Evolutionary conservation across 2,797 vertebrate genomes (phyloP).

Genomic region (Cynopterus sphinx): DNA sequence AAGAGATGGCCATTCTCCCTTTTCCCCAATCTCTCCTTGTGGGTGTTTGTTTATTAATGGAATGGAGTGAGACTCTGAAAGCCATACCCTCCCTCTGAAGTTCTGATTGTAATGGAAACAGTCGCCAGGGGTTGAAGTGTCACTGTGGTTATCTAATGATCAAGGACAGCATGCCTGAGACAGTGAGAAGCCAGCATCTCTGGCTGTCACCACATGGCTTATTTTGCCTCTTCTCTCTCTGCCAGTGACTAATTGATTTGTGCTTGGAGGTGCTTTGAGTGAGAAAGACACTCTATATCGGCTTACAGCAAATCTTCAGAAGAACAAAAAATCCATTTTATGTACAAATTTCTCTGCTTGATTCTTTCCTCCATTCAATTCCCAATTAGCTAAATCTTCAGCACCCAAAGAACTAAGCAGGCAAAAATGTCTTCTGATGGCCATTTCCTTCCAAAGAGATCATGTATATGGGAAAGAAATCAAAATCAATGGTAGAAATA

Average conservation of each 20-base stretch:
- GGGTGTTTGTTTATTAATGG: conserved; percentile 62
- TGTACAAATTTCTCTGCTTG: conserved; percentile 9
- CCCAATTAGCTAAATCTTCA: conserved; percentile 51
- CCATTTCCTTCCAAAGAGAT: background rate
- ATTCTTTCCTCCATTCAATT: conserved; percentile 43
- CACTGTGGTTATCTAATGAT: conserved; percentile 65
- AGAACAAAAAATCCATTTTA: conserved; percentile 32
- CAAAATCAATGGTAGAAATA: background rate
- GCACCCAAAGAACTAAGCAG: conserved; percentile 8
- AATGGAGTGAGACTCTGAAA: conserved; percentile 11
- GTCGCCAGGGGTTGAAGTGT: conserved; percentile 47
- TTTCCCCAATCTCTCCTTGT: background rate
- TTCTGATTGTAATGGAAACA: conserved; percentile 61
- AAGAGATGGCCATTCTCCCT: conserved; percentile 39
- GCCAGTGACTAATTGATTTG: conserved; percentile 65
- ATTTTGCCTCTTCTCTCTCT: conserved; percentile 22
- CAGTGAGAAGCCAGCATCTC: conserved; percentile 32
- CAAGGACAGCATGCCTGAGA: conserved; percentile 54
- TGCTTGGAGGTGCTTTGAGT: conserved; percentile 57
- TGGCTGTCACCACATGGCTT: conserved; percentile 18
- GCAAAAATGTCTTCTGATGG: background rate
- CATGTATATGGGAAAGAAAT: background rate
- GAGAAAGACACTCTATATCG: conserved; percentile 68
- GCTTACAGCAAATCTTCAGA: conserved; percentile 48
- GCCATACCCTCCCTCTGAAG: conserved; percentile 49